These are phyloP conservation scores for Atta cephalotes DNA, from an alignment of 1,140 invertebrate species.

Conservation along the genomic window DNA sequence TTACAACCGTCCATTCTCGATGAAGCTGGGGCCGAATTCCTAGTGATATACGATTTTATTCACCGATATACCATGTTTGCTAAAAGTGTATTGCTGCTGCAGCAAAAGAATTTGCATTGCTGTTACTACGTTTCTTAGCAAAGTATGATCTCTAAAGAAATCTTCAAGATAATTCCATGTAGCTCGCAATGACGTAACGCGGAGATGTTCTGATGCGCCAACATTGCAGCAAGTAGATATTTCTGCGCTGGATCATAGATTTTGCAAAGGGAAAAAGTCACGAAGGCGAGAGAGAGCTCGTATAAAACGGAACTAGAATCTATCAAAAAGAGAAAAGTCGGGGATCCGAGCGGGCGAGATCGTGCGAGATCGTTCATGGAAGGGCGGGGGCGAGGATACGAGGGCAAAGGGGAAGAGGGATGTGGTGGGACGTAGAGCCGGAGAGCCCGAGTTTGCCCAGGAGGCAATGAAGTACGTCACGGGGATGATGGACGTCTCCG, in stretches of 20 bases:
- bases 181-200: constrained; percentile 12
- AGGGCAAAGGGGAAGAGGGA: constrained; percentile 35
- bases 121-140: too few relatives aligned
- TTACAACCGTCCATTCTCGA: constrained; percentile 62
- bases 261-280: constrained; percentile 29
- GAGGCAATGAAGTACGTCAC: constrained; percentile 86
- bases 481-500: constrained; percentile 87
- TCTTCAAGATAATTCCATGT: neutral
- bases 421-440: constrained; percentile 77
- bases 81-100: too few relatives aligned
- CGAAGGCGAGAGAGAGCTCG: constrained; percentile 39
- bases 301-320: constrained; percentile 55
- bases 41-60: constrained; percentile 76
- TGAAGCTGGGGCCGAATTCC: constrained; percentile 53
- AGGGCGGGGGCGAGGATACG: neutral
- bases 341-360: constrained; percentile 7
- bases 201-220: constrained; percentile 38
- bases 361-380: constrained; percentile 24
- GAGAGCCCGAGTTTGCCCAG: constrained; percentile 76
- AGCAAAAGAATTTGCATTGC: too few relatives aligned
- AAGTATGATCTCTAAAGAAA: neutral
- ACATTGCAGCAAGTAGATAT: constrained; percentile 7
- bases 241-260: constrained; percentile 40
- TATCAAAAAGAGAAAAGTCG: constrained; percentile 52
- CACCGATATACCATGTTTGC: constrained; percentile 66